These are phyloP conservation scores for Chaenocephalus aceratus DNA, from an alignment of 2,113 vertebrate species.

Conservation along the genomic window DNA sequence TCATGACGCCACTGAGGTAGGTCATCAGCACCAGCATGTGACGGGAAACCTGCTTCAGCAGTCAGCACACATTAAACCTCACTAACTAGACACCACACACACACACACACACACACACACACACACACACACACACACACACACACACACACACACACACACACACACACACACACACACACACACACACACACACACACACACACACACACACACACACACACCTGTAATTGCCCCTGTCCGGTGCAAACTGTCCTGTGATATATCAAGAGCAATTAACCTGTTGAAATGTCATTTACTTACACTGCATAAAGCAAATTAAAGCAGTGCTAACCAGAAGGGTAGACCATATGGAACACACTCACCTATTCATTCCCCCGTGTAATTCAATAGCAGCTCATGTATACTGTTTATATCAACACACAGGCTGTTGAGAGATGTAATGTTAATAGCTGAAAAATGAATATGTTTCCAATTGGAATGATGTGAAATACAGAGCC, in stretches of 20 bases:
- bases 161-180: not conserved
- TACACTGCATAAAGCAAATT: conserved; percentile 5
- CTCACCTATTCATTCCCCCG: not conserved
- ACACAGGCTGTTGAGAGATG: not conserved
- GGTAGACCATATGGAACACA: not conserved
- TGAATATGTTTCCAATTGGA: not conserved
- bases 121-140: not conserved
- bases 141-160: not conserved
- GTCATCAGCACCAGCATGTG: conserved; percentile 15
- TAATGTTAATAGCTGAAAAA: not conserved
- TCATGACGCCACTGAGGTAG: not conserved
- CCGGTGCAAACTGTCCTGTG: conserved; percentile 7
- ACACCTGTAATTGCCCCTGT: not conserved
- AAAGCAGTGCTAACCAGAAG: conserved; percentile 19
- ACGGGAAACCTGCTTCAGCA: conserved; percentile 8
- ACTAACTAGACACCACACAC: not conserved
- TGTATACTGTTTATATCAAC: conserved; percentile 5
- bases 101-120: not conserved
- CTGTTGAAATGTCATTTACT: not conserved
- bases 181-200: not conserved
- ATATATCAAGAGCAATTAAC: conserved; percentile 34
- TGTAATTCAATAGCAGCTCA: conserved; percentile 16
- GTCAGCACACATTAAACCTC: not conserved
- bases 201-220: not conserved
- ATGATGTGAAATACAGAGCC: not conserved